phyloP scores from a whole-genome alignment of 2,113 vertebrate genomes.

The Thunnus thynnus region DNA sequence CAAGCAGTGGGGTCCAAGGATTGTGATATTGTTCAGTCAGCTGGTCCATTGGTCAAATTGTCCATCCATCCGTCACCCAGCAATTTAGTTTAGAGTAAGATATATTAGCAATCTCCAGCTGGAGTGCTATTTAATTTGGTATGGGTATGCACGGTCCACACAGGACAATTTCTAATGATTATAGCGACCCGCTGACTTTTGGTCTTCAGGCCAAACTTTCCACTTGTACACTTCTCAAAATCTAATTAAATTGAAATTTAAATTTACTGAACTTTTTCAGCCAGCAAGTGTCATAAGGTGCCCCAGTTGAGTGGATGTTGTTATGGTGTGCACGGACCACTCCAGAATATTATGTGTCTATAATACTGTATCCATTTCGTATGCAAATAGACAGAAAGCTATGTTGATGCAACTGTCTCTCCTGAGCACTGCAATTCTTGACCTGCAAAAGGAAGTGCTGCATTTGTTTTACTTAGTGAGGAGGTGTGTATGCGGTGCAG shows the following conservation, averaged over 20 bases:
- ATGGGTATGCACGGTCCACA: not conserved
- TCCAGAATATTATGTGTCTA: not conserved
- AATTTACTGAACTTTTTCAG: slow-evolving; percentile 16
- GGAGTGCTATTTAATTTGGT: not conserved
- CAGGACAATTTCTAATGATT: slow-evolving; percentile 5
- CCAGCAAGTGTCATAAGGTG: slow-evolving; percentile 6
- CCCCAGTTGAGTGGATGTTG: slow-evolving; percentile 11
- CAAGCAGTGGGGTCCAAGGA: not conserved
- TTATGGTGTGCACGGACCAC: not conserved
- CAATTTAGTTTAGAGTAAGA: not conserved
- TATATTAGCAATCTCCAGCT: not conserved
- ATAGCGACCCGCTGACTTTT: slow-evolving; percentile 8
- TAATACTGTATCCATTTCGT: not conserved
- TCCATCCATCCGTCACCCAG: not conserved
- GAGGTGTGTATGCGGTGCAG: not conserved
- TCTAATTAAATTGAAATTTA: slow-evolving; percentile 6
- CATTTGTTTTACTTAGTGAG: slow-evolving; percentile 45
- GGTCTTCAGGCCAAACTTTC: slow-evolving; percentile 10
- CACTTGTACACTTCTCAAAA: slow-evolving; percentile 28
- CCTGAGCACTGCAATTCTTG: slow-evolving; percentile 12
- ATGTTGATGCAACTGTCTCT: slow-evolving; percentile 5
- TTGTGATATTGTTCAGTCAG: slow-evolving; percentile 1
- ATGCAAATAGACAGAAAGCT: slow-evolving; percentile 32
- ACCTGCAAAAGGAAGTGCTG: not conserved
- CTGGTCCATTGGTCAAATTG: slow-evolving; percentile 6